Evolutionary conservation across 2,888 invertebrate species (phyloP), one percentile per base, ranked within the genome.

Genomic region (Acanthococcus lagerstroemiae): DNA sequence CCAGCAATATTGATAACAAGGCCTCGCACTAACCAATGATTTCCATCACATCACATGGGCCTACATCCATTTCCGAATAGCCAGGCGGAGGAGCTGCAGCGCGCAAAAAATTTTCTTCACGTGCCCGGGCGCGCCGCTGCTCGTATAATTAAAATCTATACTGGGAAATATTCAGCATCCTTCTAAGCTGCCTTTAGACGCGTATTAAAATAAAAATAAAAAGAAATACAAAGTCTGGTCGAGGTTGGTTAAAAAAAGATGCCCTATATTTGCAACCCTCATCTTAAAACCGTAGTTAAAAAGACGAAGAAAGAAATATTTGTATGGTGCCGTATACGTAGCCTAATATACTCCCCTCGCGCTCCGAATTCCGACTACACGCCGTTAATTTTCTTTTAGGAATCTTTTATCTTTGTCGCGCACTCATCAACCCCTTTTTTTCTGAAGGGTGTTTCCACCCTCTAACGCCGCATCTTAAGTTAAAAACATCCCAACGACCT

Each of bases 311-410:
- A 71, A 67, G 68, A 68, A 68, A 69, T 68, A 52, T 70, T 69
- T 70, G 68, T 70, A 68, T 68, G 80, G 80, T 63, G 52, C 27
- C 63, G 63, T 54, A 54, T 44, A 63, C 54, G 54, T 63, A 63
- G 52, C 54, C 60, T 60, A 60, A 54, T 63, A 63, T 63, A 63
- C 30, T 37, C 63, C 52, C 37, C 54, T 21, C 63, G 58, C 17
- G n/a, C 48, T 48, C 21, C 48, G 9, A 21, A 19, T 22, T 52
- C 12, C 52, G 52, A 52, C 54, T 63, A 52, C 44, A 50, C 63
- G 54, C 63, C 63, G 63, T 80, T 80, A 80, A 80, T 81, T 81
- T 81, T 81, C 81, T 80, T 81, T 80, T 63, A 55, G 50, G 56
- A 56, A 81, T 81, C 80, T 80, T 78, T 68, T 77, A 74, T 77